phyloP scores from a whole-genome alignment of 2,113 vertebrate genomes.

The Salvelinus alpinus region DNA sequence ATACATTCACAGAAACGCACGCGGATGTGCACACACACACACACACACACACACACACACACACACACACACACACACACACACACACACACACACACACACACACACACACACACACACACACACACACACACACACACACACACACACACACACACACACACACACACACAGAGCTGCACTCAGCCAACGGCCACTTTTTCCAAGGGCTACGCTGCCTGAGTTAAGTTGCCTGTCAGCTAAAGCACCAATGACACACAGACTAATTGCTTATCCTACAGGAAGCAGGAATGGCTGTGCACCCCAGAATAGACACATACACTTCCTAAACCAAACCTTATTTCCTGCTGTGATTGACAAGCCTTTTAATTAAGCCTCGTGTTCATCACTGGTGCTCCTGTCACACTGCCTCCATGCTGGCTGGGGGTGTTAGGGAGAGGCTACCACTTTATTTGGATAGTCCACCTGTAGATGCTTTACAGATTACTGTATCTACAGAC shows the following conservation, averaged over 20 bases:
- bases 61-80: background rate
- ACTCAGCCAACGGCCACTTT: background rate
- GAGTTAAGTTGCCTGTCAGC: background rate
- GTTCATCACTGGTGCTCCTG: background rate
- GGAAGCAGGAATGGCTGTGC: background rate
- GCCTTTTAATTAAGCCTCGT: background rate
- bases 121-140: background rate
- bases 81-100: background rate
- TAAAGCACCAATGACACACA: background rate
- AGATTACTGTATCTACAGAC: too few species aligned
- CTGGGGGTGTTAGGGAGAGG: too few species aligned
- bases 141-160: background rate
- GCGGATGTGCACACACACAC: background rate
- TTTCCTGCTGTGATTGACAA: background rate
- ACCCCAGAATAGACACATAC: background rate
- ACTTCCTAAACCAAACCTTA: conserved; percentile 2
- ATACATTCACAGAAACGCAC: background rate
- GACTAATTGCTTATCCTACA: background rate
- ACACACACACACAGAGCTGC: background rate
- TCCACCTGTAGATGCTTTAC: too few species aligned
- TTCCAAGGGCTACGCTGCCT: background rate
- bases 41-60: background rate
- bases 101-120: background rate
- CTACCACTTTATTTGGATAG: too few species aligned
- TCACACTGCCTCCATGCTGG: background rate